These are phyloP conservation scores for Aphelenchoides besseyi DNA, from an alignment of 1,140 invertebrate genomes.

Conservation along the genomic window DNA sequence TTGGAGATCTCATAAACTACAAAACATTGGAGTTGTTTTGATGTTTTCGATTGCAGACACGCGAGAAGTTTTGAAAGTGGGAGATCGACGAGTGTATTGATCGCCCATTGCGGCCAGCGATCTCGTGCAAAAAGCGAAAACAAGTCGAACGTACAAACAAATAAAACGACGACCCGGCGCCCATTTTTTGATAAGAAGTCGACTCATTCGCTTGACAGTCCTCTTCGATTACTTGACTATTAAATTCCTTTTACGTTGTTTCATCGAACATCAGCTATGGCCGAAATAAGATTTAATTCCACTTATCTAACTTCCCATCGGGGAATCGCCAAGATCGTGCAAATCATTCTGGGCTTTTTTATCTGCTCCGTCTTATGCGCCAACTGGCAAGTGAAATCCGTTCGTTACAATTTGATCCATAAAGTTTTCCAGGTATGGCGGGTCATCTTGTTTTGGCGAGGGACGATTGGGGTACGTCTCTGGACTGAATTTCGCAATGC, in stretches of 20 bases:
- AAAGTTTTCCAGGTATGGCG: constrained; percentile 41
- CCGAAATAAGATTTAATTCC: constrained; percentile 33
- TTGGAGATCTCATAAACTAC: too few species aligned
- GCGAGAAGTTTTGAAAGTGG: too few species aligned
- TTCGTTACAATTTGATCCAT: constrained; percentile 26
- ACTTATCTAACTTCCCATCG: constrained; percentile 40
- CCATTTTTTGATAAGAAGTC: neutral
- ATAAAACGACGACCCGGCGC: neutral
- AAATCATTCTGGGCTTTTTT: constrained; percentile 51
- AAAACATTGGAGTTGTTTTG: neutral
- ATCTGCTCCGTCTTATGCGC: constrained; percentile 49
- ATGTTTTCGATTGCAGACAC: neutral
- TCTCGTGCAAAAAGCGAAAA: neutral
- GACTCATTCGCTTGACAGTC: neutral
- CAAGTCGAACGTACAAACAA: constrained; percentile 1
- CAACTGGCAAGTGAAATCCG: constrained; percentile 41
- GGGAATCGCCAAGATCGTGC: constrained; percentile 45
- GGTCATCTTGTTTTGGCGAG: constrained; percentile 47
- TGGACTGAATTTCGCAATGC: constrained; percentile 42
- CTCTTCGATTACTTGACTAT: neutral
- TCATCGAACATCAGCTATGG: constrained; percentile 10
- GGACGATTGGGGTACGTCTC: constrained; percentile 44
- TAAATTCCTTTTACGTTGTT: neutral
- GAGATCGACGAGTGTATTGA: too few species aligned
- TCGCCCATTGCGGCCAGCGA: neutral